Evolutionary conservation across 2,888 invertebrate genomes (phyloP).

Genomic region (Anticlea derivata): DNA sequence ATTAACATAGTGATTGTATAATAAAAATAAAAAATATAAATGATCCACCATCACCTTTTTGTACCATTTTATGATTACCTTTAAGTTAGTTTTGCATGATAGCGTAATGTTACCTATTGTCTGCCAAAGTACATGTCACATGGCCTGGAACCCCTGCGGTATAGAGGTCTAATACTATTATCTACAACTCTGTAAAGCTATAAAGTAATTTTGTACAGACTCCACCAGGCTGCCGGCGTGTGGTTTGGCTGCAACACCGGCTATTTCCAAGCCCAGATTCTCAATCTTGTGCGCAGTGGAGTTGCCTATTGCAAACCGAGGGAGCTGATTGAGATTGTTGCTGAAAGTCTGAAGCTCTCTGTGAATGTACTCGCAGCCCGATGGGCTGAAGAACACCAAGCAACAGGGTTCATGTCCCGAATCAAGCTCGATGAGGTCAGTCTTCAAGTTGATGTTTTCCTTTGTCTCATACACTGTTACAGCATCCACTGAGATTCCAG

Average conservation of each 20-base stretch:
- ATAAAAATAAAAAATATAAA: conserved; percentile 14
- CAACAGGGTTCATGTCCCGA: conserved; percentile 49
- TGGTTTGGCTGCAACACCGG: conserved; percentile 66
- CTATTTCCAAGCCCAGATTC: conserved; percentile 70
- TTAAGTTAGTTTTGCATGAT: no score
- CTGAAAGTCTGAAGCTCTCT: conserved; percentile 70
- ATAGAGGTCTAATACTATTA: no score
- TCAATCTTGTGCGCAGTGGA: conserved; percentile 74
- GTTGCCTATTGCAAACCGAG: conserved; percentile 76
- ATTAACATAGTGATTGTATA: no score
- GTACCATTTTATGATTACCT: no score
- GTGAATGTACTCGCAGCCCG: conserved; percentile 73
- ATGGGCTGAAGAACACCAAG: conserved; percentile 76
- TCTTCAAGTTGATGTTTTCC: conserved; percentile 64
- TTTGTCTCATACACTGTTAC: conserved; percentile 72
- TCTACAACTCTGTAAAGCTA: conserved; percentile 40
- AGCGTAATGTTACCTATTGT: no score
- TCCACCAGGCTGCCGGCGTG: conserved; percentile 61
- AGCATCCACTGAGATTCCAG: conserved; percentile 55
- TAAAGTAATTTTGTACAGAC: conserved; percentile 58
- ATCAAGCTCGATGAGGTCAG: conserved; percentile 56
- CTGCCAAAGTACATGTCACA: no score
- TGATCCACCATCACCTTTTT: conserved; percentile 28
- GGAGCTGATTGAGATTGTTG: conserved; percentile 60
- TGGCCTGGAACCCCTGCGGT: no score